Percentiles rank a stretch among this genome's conserved stretches.
These are phyloP conservation scores for Rhombomys opimus DNA, from an alignment of 2,113 vertebrate genomes.

Conservation along the genomic window DNA sequence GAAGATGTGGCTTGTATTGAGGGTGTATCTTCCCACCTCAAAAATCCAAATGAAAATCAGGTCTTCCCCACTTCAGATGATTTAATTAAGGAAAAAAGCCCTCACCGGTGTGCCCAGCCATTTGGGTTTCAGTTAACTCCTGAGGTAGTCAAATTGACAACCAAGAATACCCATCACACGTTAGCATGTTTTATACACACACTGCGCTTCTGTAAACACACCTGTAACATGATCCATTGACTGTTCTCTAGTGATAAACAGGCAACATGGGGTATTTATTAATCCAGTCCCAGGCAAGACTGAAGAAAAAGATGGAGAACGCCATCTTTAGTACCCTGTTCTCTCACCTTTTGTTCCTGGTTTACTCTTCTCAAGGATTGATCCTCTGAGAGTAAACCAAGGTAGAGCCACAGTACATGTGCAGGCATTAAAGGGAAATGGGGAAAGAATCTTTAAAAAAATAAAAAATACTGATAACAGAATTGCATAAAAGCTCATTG, in stretches of 20 bases:
- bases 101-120: neutral
- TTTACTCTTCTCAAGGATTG: neutral
- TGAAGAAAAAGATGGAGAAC: neutral
- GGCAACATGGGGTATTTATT: neutral
- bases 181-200: neutral
- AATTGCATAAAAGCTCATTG: neutral
- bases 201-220: constrained; percentile 2
- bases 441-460: neutral
- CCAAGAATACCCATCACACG: neutral
- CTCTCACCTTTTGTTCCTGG: neutral
- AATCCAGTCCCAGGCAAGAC: neutral
- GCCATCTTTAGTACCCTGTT: neutral
- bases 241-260: neutral
- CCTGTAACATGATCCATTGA: neutral
- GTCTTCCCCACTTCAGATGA: neutral
- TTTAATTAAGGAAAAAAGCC: neutral
- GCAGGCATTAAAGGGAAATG: neutral
- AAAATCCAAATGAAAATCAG: neutral
- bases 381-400: neutral
- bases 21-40: neutral
- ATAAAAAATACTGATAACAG: neutral
- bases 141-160: neutral
- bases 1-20: neutral
- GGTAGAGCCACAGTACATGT: neutral
- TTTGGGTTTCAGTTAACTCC: neutral